phyloP scores from a whole-genome alignment of 2,113 vertebrate species.

The Willisornis vidua region DNA sequence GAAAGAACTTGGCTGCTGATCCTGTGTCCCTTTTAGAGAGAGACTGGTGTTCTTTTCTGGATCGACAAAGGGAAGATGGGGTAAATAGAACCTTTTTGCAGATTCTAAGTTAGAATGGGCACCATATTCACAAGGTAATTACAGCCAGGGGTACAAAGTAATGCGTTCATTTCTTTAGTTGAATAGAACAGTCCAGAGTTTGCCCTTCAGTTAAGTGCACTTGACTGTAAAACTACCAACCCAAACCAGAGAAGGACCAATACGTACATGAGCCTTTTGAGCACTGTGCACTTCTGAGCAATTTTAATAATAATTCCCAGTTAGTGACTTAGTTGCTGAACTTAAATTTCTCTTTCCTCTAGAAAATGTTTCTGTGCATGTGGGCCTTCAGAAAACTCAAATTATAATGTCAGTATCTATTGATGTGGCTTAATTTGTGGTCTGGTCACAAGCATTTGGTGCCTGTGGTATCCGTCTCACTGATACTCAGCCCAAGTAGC shows the following conservation, averaged over 20 bases:
- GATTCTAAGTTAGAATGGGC: not conserved
- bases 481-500: not conserved
- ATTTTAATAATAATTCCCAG: not conserved
- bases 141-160: not conserved
- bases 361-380: not conserved
- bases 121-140: not conserved
- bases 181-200: not conserved
- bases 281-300: not conserved
- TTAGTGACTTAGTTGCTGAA: not conserved
- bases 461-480: not conserved
- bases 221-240: not conserved
- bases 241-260: not conserved
- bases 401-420: not conserved
- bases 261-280: not conserved
- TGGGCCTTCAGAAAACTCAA: not conserved
- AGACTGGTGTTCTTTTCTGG: not conserved
- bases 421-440: not conserved
- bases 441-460: not conserved
- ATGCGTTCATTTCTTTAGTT: not conserved
- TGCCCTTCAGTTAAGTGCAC: not conserved
- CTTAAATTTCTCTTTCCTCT: not conserved
- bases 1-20: not conserved
- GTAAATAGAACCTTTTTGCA: not conserved
- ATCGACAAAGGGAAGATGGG: not conserved
- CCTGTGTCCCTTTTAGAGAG: not conserved